Evolutionary conservation across 37 sponge, comb jelly and placozoan genomes (phyloP).

Genomic region (Halisarca cf. caerulea): DNA sequence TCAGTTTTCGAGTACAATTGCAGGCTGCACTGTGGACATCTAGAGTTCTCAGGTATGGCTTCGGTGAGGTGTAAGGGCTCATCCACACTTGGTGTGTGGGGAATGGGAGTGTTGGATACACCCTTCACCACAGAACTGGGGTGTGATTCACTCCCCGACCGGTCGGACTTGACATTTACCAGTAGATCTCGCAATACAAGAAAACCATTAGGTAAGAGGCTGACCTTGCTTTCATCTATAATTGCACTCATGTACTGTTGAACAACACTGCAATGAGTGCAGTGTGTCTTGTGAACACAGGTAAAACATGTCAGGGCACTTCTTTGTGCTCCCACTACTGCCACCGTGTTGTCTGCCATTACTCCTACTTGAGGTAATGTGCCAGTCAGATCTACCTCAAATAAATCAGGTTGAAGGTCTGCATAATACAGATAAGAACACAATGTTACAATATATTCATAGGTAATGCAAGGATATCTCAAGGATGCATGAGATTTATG

Average conservation of each 20-base stretch:
- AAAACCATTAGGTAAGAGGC: not conserved
- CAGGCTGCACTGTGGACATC: not conserved
- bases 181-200: not conserved
- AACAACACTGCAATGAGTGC: not conserved
- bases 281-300: not conserved
- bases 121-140: not conserved
- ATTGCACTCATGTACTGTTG: not conserved
- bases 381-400: not conserved
- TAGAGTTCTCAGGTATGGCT: not conserved
- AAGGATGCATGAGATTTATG: no score
- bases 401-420: no score
- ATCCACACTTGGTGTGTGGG: not conserved
- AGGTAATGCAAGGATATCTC: no score
- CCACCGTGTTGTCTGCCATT: not conserved
- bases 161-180: not conserved
- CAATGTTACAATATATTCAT: no score
- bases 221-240: not conserved
- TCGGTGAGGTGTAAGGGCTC: not conserved
- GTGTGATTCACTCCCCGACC: not conserved
- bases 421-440: no score
- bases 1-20: not conserved
- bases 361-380: slow-evolving; percentile 1
- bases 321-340: not conserved
- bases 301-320: slow-evolving; percentile 19
- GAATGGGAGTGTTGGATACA: not conserved